phyloP scores from a whole-genome alignment of 1,140 invertebrate species.

The Dreissena rostriformis region DNA sequence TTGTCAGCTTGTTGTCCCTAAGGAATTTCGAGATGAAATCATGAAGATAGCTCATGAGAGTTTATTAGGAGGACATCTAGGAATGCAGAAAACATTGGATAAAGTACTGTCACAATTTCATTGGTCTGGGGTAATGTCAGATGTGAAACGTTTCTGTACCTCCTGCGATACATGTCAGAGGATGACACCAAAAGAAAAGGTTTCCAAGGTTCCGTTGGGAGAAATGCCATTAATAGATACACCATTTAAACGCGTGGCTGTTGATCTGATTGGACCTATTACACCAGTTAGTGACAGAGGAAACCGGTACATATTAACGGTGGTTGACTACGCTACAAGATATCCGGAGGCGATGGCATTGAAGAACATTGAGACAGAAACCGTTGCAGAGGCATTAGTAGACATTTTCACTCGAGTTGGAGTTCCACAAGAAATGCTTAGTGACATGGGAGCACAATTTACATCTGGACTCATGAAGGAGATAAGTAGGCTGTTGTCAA shows the following conservation, averaged over 20 bases:
- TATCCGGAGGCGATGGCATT: constrained; percentile 64
- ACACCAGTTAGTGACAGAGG: too few relatives aligned
- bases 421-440: constrained; percentile 72
- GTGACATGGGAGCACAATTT: constrained; percentile 61
- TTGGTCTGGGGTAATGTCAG: too few relatives aligned
- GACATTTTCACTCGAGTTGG: constrained; percentile 79
- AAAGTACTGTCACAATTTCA: too few relatives aligned
- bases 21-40: constrained; percentile 4
- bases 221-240: constrained; percentile 42
- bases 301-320: constrained; percentile 54
- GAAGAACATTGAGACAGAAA: constrained; percentile 50
- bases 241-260: constrained; percentile 50
- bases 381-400: constrained; percentile 57
- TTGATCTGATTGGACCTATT: too few relatives aligned
- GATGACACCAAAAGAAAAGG: constrained; percentile 10
- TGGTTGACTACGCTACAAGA: constrained; percentile 59
- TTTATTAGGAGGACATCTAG: constrained; percentile 19
- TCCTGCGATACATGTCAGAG: constrained; percentile 22
- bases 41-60: constrained; percentile 36
- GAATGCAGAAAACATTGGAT: constrained; percentile 1
- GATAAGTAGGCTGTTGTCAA: constrained; percentile 49
- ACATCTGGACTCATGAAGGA: constrained; percentile 60
- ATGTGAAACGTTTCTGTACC: constrained; percentile 7
- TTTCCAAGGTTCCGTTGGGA: neutral
- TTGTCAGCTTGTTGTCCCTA: constrained; percentile 19